Percentiles rank a stretch among this genome's conserved stretches.
phyloP scores from a whole-genome alignment of 2,113 vertebrate species.

The Cyanocitta stelleri region DNA sequence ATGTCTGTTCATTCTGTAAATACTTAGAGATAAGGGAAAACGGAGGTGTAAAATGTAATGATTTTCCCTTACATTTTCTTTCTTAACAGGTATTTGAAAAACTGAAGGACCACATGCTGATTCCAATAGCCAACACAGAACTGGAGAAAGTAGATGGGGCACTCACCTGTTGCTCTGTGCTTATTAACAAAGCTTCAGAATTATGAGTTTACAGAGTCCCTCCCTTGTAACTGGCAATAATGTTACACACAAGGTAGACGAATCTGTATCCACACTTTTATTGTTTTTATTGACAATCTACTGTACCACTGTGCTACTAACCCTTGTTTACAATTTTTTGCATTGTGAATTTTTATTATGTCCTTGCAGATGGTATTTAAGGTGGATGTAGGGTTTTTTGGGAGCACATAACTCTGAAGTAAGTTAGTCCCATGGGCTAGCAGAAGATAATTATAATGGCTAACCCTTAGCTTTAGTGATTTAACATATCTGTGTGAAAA shows the following conservation, averaged over 20 bases:
- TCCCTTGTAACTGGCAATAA: conserved; percentile 60
- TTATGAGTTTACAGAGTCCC: conserved; percentile 71
- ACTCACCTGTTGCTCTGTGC: conserved; percentile 88
- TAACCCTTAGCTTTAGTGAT: conserved; percentile 49
- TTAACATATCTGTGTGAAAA: conserved; percentile 50
- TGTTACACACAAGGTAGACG: conserved; percentile 53
- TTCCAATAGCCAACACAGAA: conserved; percentile 84
- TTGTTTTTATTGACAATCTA: conserved; percentile 74
- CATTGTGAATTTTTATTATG: conserved; percentile 59
- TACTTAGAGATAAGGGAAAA: neutral
- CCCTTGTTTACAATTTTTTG: conserved; percentile 74
- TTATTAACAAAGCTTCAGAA: conserved; percentile 86
- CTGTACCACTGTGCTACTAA: conserved; percentile 77
- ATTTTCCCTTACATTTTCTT: neutral
- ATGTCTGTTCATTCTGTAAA: neutral
- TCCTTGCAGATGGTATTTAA: conserved; percentile 64
- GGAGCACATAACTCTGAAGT: conserved; percentile 49
- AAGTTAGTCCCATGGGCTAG: conserved; percentile 51
- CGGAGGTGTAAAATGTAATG: neutral
- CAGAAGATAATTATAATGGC: conserved; percentile 47
- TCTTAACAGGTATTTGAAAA: conserved; percentile 88
- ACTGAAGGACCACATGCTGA: conserved; percentile 93
- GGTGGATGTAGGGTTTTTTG: conserved; percentile 48
- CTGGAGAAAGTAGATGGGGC: conserved; percentile 86
- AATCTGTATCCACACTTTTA: conserved; percentile 61